Conservation (phyloP, 2,113 vertebrate species). For the Syrmaticus mikado region DNA sequence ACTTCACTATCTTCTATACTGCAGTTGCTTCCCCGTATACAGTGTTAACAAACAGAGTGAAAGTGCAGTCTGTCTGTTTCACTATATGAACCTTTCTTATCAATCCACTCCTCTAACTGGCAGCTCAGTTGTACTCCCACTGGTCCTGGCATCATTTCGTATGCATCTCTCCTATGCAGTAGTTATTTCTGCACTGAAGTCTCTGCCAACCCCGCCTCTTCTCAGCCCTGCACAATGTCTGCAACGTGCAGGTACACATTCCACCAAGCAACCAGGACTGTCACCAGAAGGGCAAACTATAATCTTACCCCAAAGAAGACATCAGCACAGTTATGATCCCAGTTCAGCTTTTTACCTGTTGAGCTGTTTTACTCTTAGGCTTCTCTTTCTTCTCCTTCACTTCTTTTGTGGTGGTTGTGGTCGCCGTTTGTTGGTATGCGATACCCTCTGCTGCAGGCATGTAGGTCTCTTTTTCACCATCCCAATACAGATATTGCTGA, state of each 20-base stretch:
- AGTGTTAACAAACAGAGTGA: background rate
- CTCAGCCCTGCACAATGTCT: background rate
- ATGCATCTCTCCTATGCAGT: constrained; percentile 31
- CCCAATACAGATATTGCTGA: constrained; percentile 99
- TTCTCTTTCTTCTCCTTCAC: constrained; percentile 98
- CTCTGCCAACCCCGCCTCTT: constrained; percentile 30
- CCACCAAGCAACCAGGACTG: background rate
- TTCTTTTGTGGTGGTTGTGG: constrained; percentile 77
- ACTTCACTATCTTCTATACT: constrained; percentile 16
- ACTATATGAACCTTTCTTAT: constrained; percentile 21
- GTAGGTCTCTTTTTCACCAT: constrained; percentile 93
- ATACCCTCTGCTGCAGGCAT: constrained; percentile 84
- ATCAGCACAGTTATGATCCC: background rate
- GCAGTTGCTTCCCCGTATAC: constrained; percentile 30
- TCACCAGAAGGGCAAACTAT: background rate
- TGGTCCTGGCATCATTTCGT: constrained; percentile 9
- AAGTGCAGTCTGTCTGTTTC: background rate
- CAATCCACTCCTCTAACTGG: constrained; percentile 41
- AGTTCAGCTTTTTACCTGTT: constrained; percentile 84
- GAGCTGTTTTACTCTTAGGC: constrained; percentile 98
- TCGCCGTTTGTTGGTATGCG: constrained; percentile 74
- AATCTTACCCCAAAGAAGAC: background rate
- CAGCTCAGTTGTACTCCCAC: constrained; percentile 52
- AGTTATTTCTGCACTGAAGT: constrained; percentile 45
- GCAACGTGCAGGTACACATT: background rate